Percentiles rank a stretch among this genome's conserved stretches.
Conservation (phyloP, 2,113 vertebrate species). For the Forbesichthys agassizii region DNA sequence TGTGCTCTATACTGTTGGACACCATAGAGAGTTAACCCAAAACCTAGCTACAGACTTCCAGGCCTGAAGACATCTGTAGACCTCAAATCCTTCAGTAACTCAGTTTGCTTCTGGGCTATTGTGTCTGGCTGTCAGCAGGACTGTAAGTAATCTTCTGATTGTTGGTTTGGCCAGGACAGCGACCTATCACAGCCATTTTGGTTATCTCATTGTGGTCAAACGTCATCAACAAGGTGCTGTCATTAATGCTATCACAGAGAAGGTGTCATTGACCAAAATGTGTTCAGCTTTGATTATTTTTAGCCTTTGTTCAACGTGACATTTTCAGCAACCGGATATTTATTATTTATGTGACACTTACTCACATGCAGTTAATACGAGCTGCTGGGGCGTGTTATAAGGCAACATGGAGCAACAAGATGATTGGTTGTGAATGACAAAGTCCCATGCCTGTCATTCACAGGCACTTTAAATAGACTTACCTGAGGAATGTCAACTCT, state of each 20-base stretch:
- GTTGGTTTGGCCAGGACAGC: not conserved
- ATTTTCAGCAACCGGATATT: conserved; percentile 14
- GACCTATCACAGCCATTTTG: conserved; percentile 1
- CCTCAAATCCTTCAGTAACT: no score
- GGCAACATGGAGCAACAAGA: no score
- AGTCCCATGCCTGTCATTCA: no score
- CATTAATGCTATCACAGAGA: conserved; percentile 21
- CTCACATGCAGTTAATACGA: no score
- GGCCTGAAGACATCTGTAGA: no score
- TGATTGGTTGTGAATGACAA: no score
- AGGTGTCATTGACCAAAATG: conserved; percentile 46
- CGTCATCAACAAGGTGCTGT: not conserved
- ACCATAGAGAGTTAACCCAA: no score
- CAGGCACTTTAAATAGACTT: no score
- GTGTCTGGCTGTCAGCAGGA: no score
- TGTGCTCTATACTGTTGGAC: no score
- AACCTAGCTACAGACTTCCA: no score
- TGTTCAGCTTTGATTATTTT: not conserved
- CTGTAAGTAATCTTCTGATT: conserved; percentile 6
- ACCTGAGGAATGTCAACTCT: conserved; percentile 14
- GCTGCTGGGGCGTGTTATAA: no score
- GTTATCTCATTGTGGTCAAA: conserved; percentile 13
- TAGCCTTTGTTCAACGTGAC: not conserved
- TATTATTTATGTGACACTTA: not conserved
- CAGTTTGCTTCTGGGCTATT: not conserved